Evolutionary conservation across 2,888 invertebrate species (phyloP).

Genomic region (Brachylomia viminalis): DNA sequence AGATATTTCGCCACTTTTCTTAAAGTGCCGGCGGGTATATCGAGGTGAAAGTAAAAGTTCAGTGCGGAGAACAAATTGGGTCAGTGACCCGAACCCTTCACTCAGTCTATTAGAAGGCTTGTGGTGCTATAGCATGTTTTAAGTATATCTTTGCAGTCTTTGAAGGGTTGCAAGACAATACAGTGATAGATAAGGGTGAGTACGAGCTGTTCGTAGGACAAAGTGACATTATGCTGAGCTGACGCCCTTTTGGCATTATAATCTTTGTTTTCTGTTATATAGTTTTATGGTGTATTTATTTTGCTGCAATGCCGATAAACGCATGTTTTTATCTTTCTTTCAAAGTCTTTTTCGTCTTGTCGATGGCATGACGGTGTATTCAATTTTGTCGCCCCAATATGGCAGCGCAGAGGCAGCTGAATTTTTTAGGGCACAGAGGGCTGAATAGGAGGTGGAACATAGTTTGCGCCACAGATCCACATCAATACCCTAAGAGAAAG

Average conservation of each 20-base stretch:
- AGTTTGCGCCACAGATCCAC: not conserved
- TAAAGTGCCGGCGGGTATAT: constrained; percentile 35
- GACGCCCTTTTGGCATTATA: too few relatives aligned
- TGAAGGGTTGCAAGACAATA: constrained; percentile 37
- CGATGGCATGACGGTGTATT: not conserved
- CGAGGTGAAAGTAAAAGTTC: constrained; percentile 42
- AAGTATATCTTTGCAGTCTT: constrained; percentile 6
- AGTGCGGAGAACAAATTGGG: constrained; percentile 50
- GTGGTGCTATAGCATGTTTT: not conserved
- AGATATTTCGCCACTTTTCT: constrained; percentile 27
- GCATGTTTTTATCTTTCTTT: too few relatives aligned
- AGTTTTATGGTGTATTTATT: too few relatives aligned
- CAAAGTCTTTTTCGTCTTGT: too few relatives aligned
- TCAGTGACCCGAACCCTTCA: constrained; percentile 58
- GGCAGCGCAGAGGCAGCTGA: not conserved
- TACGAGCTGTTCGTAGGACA: not conserved
- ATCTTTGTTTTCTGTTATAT: too few relatives aligned
- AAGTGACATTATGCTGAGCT: too few relatives aligned
- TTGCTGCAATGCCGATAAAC: too few relatives aligned
- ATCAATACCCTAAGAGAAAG: not conserved
- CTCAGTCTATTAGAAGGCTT: constrained; percentile 5
- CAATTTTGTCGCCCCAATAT: not conserved
- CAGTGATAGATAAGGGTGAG: not conserved
- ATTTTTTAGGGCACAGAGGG: not conserved
- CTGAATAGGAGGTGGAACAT: not conserved